Base-by-base conservation (phyloP, 2,113 vertebrate genomes). In the Speoplatyrhinus poulsoni region DNA sequence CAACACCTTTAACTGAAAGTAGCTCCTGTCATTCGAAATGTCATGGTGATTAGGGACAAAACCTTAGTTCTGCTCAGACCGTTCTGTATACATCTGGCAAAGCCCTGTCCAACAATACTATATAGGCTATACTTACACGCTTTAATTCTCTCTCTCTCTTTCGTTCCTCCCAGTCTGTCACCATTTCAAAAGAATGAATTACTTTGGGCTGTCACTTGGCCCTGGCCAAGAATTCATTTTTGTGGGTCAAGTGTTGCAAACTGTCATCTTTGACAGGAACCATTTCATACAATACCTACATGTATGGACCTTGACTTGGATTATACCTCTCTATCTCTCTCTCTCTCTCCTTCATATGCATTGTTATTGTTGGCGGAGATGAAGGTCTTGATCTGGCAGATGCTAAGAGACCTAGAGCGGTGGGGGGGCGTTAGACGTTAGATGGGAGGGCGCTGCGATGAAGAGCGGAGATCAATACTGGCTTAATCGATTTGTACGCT, bases 181-280 rank as follows among this genome's bases (percentile, higher is more conserved):
- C 79, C 83, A 77, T 88, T 89, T 90, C 87, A 88, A 82, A 84
- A 87, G 88, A 91, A 88, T 89, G 85, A 91, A 92, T 90, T 88
- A 88, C 89, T 92, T 85, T 72, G 46, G 76, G 83, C 86, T 88
- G 90, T 91, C 86, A 85, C 85, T 87, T 83, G 89, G 88, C 87
- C 87, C 85, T 82, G 84, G 88, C 90, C 89, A 85, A 87, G 87
- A 91, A 91, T 91, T 90, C 85, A 91, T 92, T 91, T 91, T 89
- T 91, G 90, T 88, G 91, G 88, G 90, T 92, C 90, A 92, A 91
- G 86, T 90, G 90, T 91, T 90, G 88, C 84, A 89, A 85, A 89
- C 89, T 90, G 91, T 91, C 90, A 91, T 91, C 82, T 89, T 75
- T 91, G 91, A 91, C 89, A 91, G 89, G 83, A 91, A 89, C 85